Base-by-base conservation (phyloP, 2,888 invertebrate species). In the Celastrina argiolus region DNA sequence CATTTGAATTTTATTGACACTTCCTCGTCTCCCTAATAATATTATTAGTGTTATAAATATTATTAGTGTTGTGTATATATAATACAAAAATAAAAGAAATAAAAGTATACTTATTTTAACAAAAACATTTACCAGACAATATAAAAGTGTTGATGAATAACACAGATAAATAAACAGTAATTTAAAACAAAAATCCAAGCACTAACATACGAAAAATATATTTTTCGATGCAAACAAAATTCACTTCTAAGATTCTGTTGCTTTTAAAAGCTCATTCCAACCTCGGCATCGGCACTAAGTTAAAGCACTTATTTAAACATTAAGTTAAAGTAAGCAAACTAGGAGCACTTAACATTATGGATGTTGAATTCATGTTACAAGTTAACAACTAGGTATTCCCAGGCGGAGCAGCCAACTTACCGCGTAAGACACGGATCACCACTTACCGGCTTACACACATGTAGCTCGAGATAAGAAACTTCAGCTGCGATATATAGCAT, bases 311-410 rank as follows among this genome's bases (percentile, higher is more conserved):
- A 26, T 51, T 51, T 51, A 51, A 51, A 51, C 51, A 51, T 51
- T 51, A 22, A 34, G 31, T 34, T 12, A 61, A 61, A 61, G 16
- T 61, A 22, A 39, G 39, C 61, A 22, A 61, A 61, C 61, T 61
- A 68, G 64, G 67, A 66, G 69, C 67, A 66, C 68, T 66, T 66
- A 68, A 68, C 66, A 68, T 67, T 69, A 69, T 68, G 68, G 65
- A 66, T 68, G 67, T 68, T 68, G 68, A 70, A 71, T 66, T 69
- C 70, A 67, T 68, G 73, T 70, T 71, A 72, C 71, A 73, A 72
- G 73, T 73, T 73, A 69, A 69, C 72, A 68, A 71, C 70, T 67
- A 69, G 70, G 68, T 69, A 71, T 66, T 72, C 73, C 72, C 45
- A 66, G 69, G 69, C 69, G 63, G 58, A 56, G 63, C 68, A 67